Evolutionary conservation across 2,797 vertebrate genomes (phyloP).

Genomic region (Danionella dracula): DNA sequence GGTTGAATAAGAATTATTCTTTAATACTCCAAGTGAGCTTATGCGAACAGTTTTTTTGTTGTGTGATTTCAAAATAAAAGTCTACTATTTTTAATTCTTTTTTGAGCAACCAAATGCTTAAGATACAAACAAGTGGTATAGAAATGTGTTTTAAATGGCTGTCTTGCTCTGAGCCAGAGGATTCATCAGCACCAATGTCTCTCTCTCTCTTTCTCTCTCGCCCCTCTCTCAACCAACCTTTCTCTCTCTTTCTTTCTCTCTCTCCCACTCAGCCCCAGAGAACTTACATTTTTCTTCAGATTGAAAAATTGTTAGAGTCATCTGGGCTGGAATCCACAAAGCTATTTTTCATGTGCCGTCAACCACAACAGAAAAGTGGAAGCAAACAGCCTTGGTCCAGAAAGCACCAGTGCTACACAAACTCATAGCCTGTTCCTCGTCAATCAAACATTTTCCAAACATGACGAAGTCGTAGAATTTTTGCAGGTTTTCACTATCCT

Average conservation of each 20-base stretch:
- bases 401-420: conserved; percentile 79
- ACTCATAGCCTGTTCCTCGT: not conserved
- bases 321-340: conserved; percentile 84
- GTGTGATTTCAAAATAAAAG: too few species aligned
- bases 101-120: not conserved
- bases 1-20: too few species aligned
- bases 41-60: too few species aligned
- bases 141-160: conserved; percentile 87
- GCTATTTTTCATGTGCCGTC: conserved; percentile 97
- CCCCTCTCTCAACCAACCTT: not conserved
- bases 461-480: too few species aligned
- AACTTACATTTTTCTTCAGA: too few species aligned
- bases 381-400: conserved; percentile 99
- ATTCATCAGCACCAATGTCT: conserved; percentile 78
- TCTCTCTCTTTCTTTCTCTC: conserved; percentile 7
- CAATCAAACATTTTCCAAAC: not conserved
- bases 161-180: conserved; percentile 86
- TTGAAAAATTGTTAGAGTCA: conserved; percentile 46
- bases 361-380: conserved; percentile 99
- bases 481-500: too few species aligned
- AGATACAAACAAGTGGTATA: too few species aligned
- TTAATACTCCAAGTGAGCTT: too few species aligned
- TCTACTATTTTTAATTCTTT: not conserved
- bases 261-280: not conserved
- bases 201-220: not conserved